These are phyloP conservation scores for Cryptocephalus moraei DNA, from an alignment of 2,888 invertebrate species.

Conservation along the genomic window DNA sequence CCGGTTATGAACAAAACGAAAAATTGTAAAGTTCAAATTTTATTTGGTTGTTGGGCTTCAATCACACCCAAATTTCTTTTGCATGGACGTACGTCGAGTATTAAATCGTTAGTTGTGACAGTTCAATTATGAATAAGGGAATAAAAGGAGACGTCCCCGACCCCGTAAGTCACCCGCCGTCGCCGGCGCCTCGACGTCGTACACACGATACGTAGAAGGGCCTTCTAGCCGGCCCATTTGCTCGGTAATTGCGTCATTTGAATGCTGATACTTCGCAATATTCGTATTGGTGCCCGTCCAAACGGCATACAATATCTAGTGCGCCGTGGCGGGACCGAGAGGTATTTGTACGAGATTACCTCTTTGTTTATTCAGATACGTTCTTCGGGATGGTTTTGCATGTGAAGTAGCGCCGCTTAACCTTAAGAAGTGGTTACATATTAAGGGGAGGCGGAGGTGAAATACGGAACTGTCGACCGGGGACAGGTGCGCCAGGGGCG, in stretches of 20 bases:
- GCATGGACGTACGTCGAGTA: too few species aligned
- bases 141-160: too few species aligned
- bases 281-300: conserved; percentile 34
- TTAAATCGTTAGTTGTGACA: too few species aligned
- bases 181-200: too few species aligned
- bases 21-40: too few species aligned
- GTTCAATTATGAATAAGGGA: too few species aligned
- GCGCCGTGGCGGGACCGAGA: conserved; percentile 27
- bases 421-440: conserved; percentile 4
- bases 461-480: too few species aligned
- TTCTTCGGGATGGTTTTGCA: conserved; percentile 14
- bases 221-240: conserved; percentile 29
- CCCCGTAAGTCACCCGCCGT: too few species aligned
- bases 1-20: too few species aligned
- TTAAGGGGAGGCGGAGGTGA: not conserved
- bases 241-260: conserved; percentile 39
- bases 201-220: conserved; percentile 3
- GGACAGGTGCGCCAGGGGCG: too few species aligned
- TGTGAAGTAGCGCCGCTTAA: conserved; percentile 16
- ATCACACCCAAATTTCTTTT: too few species aligned
- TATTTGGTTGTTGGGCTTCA: too few species aligned
- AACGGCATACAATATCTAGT: conserved; percentile 31
- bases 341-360: conserved; percentile 36
- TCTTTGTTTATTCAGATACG: conserved; percentile 19
- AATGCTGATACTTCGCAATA: conserved; percentile 38